Evolutionary conservation across 2,113 vertebrate species (phyloP).

Genomic region (Pandion haliaetus): DNA sequence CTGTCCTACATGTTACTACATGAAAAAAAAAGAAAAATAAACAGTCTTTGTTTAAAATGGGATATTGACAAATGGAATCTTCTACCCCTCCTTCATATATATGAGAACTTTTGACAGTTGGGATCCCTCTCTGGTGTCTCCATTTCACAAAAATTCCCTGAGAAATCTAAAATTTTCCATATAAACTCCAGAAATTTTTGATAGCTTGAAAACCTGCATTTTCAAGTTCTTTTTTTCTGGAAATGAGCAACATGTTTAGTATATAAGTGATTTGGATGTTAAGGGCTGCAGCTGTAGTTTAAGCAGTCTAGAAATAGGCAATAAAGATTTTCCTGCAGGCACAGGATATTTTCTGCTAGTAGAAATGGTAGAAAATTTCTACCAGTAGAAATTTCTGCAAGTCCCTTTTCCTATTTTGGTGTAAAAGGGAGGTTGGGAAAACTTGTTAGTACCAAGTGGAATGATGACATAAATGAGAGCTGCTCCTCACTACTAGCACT

Average conservation of each 20-base stretch:
- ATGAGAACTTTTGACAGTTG: background rate
- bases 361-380: background rate
- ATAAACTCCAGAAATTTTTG: background rate
- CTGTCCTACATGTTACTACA: background rate
- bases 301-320: background rate
- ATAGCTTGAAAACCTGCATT: background rate
- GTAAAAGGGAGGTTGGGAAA: background rate
- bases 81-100: rapidly evolving
- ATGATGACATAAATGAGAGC: background rate
- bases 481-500: background rate
- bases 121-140: rapidly evolving
- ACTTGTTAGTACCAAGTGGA: background rate
- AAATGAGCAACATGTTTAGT: background rate
- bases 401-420: rapidly evolving
- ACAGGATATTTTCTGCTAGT: background rate
- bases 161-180: background rate
- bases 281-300: background rate
- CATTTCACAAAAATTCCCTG: background rate
- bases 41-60: background rate
- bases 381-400: background rate
- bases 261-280: background rate
- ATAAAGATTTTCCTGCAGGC: background rate
- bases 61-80: background rate
- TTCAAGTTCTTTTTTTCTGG: background rate
- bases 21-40: background rate